phyloP scores from a whole-genome alignment of 2,113 vertebrate genomes.

The Recurvirostra avosetta region DNA sequence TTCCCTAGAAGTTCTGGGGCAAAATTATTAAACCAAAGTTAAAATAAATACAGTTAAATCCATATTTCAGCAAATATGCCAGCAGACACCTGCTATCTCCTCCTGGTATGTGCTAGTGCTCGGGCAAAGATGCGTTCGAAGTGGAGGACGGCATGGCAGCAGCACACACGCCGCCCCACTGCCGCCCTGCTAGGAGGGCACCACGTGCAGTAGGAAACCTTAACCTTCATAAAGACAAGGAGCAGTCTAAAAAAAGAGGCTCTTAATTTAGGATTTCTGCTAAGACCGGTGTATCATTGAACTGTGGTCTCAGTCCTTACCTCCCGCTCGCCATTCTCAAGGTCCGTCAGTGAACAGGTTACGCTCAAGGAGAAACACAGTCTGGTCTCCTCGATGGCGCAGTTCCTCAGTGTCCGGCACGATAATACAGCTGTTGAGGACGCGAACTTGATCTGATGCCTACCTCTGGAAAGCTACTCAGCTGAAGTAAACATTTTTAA shows the following conservation, averaged over 20 bases:
- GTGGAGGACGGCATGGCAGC: accelerated
- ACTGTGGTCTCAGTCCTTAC: neutral
- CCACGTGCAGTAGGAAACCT: accelerated
- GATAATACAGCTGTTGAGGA: accelerated
- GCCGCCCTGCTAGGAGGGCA: neutral
- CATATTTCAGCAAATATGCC: accelerated
- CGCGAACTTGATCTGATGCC: accelerated
- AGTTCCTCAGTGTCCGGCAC: accelerated
- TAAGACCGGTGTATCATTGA: accelerated
- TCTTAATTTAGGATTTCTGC: no score
- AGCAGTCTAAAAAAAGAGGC: neutral
- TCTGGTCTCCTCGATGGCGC: accelerated
- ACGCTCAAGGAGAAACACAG: accelerated
- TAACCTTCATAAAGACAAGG: neutral
- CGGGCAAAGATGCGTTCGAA: neutral
- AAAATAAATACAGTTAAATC: neutral
- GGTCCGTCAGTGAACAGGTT: accelerated
- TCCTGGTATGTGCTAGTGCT: accelerated
- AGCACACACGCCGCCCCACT: accelerated
- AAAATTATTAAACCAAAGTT: neutral
- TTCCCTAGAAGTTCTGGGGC: neutral
- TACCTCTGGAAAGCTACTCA: neutral
- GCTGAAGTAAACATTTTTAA: neutral
- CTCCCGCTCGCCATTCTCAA: neutral
- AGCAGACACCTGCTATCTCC: neutral